Evolutionary conservation across 2,797 vertebrate genomes (phyloP).

Genomic region (Choloepus didactylus): DNA sequence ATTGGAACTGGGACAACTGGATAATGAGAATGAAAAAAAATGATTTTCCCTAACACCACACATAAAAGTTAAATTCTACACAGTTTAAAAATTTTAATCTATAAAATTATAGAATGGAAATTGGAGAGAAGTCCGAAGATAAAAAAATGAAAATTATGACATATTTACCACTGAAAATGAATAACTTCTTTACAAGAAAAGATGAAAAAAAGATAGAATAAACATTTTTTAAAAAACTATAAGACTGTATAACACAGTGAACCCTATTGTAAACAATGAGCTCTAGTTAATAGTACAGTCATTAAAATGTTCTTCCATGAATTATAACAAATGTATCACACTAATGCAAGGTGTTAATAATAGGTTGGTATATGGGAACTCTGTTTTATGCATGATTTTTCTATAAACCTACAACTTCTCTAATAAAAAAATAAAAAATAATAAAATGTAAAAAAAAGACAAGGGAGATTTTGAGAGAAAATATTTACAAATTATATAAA

Average conservation of each 20-base stretch:
- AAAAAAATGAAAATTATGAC: conserved; percentile 33
- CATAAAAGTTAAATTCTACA: conserved; percentile 29
- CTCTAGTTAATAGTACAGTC: too few relatives aligned
- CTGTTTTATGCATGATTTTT: too few relatives aligned
- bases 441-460: not conserved
- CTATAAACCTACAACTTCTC: too few relatives aligned
- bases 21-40: not conserved
- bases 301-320: too few relatives aligned
- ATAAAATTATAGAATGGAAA: conserved; percentile 44
- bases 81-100: conserved; percentile 9
- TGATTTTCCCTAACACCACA: not conserved
- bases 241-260: too few relatives aligned
- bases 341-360: too few relatives aligned
- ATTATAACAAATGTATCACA: too few relatives aligned
- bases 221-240: too few relatives aligned
- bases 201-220: not conserved
- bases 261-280: too few relatives aligned
- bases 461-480: not conserved
- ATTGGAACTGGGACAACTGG: not conserved
- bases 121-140: not conserved
- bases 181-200: conserved; percentile 19
- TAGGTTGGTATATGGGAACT: too few relatives aligned
- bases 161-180: conserved; percentile 55
- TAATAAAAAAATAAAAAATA: too few relatives aligned
- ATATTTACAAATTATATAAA: conserved; percentile 26